Conservation (phyloP, 2,113 vertebrate genomes). For the Cephalophus harveyi region DNA sequence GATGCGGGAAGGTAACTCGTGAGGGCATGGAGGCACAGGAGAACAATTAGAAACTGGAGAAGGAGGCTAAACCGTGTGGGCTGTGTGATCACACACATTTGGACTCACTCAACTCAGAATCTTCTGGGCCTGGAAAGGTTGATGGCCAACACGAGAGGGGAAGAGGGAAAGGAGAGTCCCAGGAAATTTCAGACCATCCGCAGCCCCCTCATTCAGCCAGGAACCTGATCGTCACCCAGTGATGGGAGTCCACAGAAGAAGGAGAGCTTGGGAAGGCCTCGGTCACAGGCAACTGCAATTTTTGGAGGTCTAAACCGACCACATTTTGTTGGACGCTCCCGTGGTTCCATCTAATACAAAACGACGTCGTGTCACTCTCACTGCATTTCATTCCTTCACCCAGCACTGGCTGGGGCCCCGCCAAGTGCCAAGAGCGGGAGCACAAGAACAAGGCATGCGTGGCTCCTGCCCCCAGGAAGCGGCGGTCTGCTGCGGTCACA, state of each 20-base stretch:
- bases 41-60: background rate
- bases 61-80: background rate
- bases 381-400: background rate
- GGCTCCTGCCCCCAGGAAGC: background rate
- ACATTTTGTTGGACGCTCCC: no score
- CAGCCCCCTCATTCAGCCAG: background rate
- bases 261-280: background rate
- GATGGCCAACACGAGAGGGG: rapidly evolving
- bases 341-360: background rate
- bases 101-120: rapidly evolving
- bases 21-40: background rate
- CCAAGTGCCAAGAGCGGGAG: background rate
- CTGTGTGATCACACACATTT: background rate
- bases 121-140: background rate
- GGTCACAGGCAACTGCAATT: rapidly evolving
- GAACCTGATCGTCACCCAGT: rapidly evolving
- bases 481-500: background rate
- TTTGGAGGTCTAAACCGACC: rapidly evolving
- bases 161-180: background rate
- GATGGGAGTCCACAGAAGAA: background rate
- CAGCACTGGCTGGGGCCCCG: background rate
- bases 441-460: background rate
- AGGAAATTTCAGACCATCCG: background rate
- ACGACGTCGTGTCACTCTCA: rapidly evolving
- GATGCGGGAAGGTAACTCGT: background rate